Conservation (phyloP, 2,797 vertebrate genomes). For the Sphenopsis melanotis region DNA sequence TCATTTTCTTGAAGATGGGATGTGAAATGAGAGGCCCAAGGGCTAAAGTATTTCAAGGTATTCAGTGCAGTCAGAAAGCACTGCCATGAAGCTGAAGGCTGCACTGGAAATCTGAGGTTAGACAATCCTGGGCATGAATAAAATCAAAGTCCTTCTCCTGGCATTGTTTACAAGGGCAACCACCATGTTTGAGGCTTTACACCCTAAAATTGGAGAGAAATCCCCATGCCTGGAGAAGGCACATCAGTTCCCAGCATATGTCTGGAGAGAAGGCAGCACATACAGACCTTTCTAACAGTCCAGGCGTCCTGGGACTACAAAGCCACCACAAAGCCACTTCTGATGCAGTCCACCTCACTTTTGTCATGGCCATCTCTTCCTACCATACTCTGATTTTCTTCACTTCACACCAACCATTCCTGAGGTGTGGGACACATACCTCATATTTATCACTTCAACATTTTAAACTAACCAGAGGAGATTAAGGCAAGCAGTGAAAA, state of each 20-base stretch:
- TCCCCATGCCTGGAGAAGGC: background rate
- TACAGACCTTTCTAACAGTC: background rate
- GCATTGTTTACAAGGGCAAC: background rate
- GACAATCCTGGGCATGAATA: background rate
- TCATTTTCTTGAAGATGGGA: constrained; percentile 4
- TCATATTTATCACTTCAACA: background rate
- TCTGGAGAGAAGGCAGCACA: background rate
- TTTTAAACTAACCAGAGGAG: background rate
- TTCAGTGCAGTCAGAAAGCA: background rate
- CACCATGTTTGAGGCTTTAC: background rate
- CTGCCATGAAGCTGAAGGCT: background rate
- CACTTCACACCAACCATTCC: background rate
- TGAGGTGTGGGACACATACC: background rate
- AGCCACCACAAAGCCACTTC: background rate
- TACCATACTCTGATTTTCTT: background rate
- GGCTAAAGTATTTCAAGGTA: background rate
- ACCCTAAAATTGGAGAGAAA: background rate
- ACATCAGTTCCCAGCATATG: accelerated
- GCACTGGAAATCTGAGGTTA: background rate
- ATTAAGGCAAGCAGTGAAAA: background rate
- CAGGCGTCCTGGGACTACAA: background rate
- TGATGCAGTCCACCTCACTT: background rate
- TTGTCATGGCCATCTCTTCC: background rate
- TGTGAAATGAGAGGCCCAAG: background rate
- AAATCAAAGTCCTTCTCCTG: background rate